Percentiles rank a stretch among this genome's conserved stretches.
Conservation (phyloP, 1,140 invertebrate species). For the Branchinecta lynchi region DNA sequence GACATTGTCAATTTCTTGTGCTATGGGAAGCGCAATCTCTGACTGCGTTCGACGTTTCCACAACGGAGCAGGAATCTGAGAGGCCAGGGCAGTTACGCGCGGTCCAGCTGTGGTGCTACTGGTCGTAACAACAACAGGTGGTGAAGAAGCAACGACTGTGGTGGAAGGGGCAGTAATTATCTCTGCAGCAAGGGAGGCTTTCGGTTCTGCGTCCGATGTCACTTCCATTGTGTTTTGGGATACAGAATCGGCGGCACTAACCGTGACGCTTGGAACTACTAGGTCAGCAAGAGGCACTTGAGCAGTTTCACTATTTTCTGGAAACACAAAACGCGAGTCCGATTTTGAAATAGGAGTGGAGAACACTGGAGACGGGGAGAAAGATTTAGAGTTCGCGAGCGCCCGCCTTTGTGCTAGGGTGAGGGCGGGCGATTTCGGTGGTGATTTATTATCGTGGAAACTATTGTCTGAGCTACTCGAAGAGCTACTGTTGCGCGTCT, state of each 20-base stretch:
- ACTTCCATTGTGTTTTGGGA: neutral
- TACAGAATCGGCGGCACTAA: neutral
- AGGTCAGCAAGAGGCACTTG: neutral
- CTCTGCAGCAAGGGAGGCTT: neutral
- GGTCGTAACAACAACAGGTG: neutral
- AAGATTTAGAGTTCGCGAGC: neutral
- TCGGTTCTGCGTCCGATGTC: neutral
- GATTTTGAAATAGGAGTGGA: neutral
- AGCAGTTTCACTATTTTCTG: neutral
- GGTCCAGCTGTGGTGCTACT: neutral
- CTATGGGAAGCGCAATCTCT: neutral
- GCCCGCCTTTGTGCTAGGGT: neutral
- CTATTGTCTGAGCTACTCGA: neutral
- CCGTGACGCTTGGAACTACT: neutral
- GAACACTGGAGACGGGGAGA: neutral
- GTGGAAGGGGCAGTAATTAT: neutral
- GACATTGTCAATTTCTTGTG: neutral
- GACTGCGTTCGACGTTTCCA: neutral
- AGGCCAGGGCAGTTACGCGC: neutral
- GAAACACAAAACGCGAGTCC: neutral
- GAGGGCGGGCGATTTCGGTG: neutral
- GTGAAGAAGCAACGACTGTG: neutral
- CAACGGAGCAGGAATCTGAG: neutral
- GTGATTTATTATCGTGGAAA: constrained; percentile 4
- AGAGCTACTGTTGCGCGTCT: neutral